These are phyloP conservation scores for Camponotus floridanus DNA, from an alignment of 1,140 invertebrate species.

Conservation along the genomic window DNA sequence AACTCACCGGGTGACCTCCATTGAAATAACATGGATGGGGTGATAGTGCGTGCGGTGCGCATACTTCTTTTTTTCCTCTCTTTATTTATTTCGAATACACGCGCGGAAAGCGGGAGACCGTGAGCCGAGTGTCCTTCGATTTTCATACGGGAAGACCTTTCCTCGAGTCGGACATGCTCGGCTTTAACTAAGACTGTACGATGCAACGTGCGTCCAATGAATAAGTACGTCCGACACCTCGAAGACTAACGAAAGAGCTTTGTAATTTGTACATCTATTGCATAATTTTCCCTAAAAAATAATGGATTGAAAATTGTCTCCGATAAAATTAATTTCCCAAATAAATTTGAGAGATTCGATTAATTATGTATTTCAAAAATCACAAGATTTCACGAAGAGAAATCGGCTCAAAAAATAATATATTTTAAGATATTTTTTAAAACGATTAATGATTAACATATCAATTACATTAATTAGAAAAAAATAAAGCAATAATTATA, in stretches of 20 bases:
- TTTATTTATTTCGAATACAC: constrained; percentile 76
- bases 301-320: not conserved
- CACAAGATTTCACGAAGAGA: not conserved
- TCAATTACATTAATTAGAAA: not conserved
- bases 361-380: not conserved
- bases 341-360: not conserved
- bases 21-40: constrained; percentile 84
- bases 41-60: constrained; percentile 76
- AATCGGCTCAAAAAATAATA: not conserved
- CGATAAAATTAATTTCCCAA: not conserved
- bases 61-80: constrained; percentile 19
- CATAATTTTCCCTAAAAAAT: not conserved
- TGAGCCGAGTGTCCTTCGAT: constrained; percentile 73
- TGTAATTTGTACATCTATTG: not conserved
- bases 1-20: constrained; percentile 84
- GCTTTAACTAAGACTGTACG: constrained; percentile 24
- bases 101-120: constrained; percentile 72
- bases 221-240: not conserved
- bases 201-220: not conserved
- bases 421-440: not conserved
- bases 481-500: not conserved
- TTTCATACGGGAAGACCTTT: constrained; percentile 76
- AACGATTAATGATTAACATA: not conserved
- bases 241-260: not conserved
- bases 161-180: constrained; percentile 41